A percentile compares a stretch with the other conserved stretches of the same genome.
Evolutionary conservation across 1,140 invertebrate species (phyloP).

Genomic region (Magallana gigas): DNA sequence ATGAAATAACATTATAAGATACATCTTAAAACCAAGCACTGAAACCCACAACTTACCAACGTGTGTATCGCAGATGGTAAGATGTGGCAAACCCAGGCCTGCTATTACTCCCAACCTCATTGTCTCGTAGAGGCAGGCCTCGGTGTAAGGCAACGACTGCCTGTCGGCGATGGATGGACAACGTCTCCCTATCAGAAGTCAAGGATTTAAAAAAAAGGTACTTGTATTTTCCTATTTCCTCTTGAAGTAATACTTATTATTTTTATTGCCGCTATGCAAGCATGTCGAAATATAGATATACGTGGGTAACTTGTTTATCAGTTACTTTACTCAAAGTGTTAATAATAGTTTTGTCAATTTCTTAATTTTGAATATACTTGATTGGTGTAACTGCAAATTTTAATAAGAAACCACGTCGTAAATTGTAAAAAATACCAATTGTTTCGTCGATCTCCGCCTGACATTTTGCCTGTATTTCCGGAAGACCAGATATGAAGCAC

Average conservation of each 20-base stretch:
- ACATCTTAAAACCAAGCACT: too few species aligned
- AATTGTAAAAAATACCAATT: neutral
- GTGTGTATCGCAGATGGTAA: conserved; percentile 39
- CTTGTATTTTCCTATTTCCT: neutral
- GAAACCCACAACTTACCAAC: conserved; percentile 15
- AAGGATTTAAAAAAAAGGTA: neutral
- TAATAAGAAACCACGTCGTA: neutral
- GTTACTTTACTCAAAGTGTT: neutral
- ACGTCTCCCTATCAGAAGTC: neutral
- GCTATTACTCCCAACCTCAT: conserved; percentile 36
- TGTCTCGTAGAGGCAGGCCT: conserved; percentile 38
- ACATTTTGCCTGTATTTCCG: conserved; percentile 33
- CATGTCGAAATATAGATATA: neutral
- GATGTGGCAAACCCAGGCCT: conserved; percentile 40
- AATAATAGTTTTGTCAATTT: neutral
- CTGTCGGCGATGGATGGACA: conserved; percentile 26
- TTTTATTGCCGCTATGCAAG: neutral
- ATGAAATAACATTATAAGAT: too few species aligned
- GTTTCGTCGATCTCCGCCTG: conserved; percentile 13
- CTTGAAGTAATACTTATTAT: too few species aligned
- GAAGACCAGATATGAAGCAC: conserved; percentile 14
- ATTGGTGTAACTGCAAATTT: neutral
- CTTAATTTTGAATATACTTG: neutral
- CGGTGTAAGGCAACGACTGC: conserved; percentile 29
- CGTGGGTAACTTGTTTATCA: neutral